These are phyloP conservation scores for Hecatera dysodea DNA, from an alignment of 2,888 invertebrate genomes.

Conservation along the genomic window DNA sequence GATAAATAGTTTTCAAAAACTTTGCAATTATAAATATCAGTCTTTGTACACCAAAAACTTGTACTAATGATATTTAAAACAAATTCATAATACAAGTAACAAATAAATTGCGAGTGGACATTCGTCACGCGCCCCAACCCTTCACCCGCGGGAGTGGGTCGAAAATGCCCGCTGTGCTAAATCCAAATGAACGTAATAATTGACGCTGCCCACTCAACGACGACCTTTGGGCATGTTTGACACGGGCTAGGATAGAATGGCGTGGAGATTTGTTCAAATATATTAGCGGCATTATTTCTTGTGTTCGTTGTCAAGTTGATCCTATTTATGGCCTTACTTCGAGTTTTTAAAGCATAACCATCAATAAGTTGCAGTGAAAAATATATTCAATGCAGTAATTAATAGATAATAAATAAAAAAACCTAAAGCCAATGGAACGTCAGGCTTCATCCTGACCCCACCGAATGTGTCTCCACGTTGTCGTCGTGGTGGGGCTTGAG, in stretches of 20 bases:
- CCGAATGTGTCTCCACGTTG: too few relatives aligned
- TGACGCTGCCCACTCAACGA: slow-evolving; percentile 79
- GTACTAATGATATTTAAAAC: slow-evolving; percentile 62
- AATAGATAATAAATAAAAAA: too few relatives aligned
- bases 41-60: not conserved
- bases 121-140: slow-evolving; percentile 85
- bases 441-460: too few relatives aligned
- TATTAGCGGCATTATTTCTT: slow-evolving; percentile 2
- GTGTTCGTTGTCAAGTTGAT: not conserved
- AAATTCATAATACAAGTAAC: slow-evolving; percentile 78
- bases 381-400: too few relatives aligned
- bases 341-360: too few relatives aligned
- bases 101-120: slow-evolving; percentile 80
- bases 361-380: too few relatives aligned
- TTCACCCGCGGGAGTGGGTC: slow-evolving; percentile 77
- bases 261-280: slow-evolving; percentile 63
- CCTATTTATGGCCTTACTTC: too few relatives aligned
- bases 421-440: too few relatives aligned
- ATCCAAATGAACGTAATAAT: slow-evolving; percentile 90
- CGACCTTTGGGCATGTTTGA: slow-evolving; percentile 72
- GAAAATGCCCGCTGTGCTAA: slow-evolving; percentile 84
- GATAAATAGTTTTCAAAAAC: too few relatives aligned
- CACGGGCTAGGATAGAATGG: slow-evolving; percentile 63
- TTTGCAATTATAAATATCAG: not conserved
- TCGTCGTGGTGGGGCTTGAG: too few relatives aligned